phyloP scores from a whole-genome alignment of 2,888 invertebrate genomes.

The Cecidostiba fungosa region DNA sequence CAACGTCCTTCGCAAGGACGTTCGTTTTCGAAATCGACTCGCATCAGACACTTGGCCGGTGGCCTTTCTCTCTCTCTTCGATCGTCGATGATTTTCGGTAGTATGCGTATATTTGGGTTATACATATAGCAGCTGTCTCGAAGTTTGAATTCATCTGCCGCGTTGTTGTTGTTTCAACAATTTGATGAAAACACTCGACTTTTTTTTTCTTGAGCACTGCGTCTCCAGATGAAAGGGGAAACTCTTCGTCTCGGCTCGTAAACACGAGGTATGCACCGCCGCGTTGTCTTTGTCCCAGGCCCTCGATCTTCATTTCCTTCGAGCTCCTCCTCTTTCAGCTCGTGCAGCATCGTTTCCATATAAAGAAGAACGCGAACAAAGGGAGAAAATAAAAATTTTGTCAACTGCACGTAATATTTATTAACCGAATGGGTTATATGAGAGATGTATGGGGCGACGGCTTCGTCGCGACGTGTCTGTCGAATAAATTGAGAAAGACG shows the following conservation, averaged over 20 bases:
- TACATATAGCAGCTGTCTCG: neutral
- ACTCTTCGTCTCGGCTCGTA: conserved; percentile 54
- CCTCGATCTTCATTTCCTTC: conserved; percentile 5
- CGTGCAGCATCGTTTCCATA: neutral
- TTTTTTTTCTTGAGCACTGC: too few species aligned
- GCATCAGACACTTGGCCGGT: conserved; percentile 1
- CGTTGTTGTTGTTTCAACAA: too few species aligned
- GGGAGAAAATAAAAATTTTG: neutral
- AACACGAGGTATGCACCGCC: conserved; percentile 58
- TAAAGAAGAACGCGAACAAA: neutral
- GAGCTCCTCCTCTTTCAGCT: neutral
- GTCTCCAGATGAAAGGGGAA: conserved; percentile 44
- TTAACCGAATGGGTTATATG: neutral
- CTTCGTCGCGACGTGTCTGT: neutral
- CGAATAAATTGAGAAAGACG: neutral
- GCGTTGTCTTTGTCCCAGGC: conserved; percentile 16
- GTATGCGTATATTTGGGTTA: neutral
- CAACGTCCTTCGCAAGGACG: conserved; percentile 59
- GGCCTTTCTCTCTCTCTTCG: neutral
- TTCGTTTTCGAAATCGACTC: conserved; percentile 40
- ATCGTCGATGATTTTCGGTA: neutral
- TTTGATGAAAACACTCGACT: too few species aligned
- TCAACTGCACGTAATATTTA: neutral
- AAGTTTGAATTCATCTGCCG: neutral
- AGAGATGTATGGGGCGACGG: neutral